Percentiles rank a stretch among this genome's conserved stretches.
Evolutionary conservation across 1,140 invertebrate genomes (phyloP).

Genomic region (Philopotamus ludificatus): DNA sequence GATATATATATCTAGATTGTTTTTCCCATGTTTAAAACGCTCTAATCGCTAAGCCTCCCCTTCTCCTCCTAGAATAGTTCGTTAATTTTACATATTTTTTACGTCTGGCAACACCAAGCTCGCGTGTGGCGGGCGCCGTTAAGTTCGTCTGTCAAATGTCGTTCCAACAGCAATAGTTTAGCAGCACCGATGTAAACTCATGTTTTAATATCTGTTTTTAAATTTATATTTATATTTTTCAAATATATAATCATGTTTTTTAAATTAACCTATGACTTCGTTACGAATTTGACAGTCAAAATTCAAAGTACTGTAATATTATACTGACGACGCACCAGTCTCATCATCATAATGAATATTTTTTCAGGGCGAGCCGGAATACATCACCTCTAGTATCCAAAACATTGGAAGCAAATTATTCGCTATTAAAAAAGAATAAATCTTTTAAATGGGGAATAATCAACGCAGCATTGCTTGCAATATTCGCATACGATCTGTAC

Average conservation of each 20-base stretch:
- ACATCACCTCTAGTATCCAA: conserved; percentile 30
- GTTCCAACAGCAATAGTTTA: no score
- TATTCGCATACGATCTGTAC: conserved; percentile 37
- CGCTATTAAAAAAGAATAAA: conserved; percentile 24
- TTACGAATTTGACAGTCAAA: no score
- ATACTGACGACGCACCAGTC: no score
- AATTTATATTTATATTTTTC: not conserved
- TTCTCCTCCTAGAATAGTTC: not conserved
- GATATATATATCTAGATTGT: no score
- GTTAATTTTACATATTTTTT: not conserved
- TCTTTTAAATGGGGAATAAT: conserved; percentile 38
- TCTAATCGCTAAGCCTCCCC: no score
- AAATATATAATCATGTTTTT: not conserved
- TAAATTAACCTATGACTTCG: no score
- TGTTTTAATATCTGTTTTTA: not conserved
- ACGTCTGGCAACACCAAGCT: not conserved
- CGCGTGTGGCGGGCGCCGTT: not conserved
- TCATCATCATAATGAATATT: no score
- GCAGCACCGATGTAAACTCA: no score
- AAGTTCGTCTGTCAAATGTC: no score
- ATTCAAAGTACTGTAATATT: no score
- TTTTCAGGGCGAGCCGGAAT: conserved; percentile 28
- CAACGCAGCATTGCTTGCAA: conserved; percentile 29
- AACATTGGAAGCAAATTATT: conserved; percentile 35
- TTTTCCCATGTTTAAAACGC: no score